Evolutionary conservation across 2,888 invertebrate species (phyloP).

Genomic region (Poecilus cupreus): DNA sequence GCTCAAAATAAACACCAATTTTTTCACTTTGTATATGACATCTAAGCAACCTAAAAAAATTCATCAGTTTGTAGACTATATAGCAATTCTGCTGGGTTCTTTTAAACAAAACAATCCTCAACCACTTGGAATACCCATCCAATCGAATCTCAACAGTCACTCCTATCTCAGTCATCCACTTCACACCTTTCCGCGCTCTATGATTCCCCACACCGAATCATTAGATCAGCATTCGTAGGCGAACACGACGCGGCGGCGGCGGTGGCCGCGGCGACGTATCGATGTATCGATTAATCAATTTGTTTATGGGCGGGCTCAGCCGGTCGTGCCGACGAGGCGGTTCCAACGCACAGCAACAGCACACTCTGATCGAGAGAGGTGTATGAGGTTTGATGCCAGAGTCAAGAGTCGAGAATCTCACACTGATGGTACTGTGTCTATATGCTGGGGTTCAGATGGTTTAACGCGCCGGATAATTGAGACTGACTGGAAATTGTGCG

Average conservation of each 20-base stretch:
- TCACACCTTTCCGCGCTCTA: too few species aligned
- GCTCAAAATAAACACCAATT: too few species aligned
- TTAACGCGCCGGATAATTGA: neutral
- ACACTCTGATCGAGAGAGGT: neutral
- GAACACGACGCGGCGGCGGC: neutral
- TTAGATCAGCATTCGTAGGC: too few species aligned
- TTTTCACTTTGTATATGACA: too few species aligned
- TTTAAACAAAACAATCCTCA: too few species aligned
- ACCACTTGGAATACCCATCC: too few species aligned
- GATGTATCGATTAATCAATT: constrained; percentile 46
- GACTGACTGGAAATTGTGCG: neutral
- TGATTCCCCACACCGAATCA: too few species aligned
- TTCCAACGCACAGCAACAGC: neutral
- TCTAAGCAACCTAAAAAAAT: too few species aligned
- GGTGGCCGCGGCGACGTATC: neutral
- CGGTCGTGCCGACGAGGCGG: constrained; percentile 39
- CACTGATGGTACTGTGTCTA: neutral
- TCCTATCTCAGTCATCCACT: too few species aligned
- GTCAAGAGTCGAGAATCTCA: neutral
- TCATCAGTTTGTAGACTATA: too few species aligned
- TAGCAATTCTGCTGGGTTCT: too few species aligned
- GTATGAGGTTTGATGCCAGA: neutral
- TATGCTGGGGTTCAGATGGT: neutral
- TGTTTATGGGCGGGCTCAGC: constrained; percentile 37
- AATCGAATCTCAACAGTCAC: too few species aligned